Conservation (phyloP, 2,888 invertebrate genomes). For the Drosophila pseudotalamancana region DNA sequence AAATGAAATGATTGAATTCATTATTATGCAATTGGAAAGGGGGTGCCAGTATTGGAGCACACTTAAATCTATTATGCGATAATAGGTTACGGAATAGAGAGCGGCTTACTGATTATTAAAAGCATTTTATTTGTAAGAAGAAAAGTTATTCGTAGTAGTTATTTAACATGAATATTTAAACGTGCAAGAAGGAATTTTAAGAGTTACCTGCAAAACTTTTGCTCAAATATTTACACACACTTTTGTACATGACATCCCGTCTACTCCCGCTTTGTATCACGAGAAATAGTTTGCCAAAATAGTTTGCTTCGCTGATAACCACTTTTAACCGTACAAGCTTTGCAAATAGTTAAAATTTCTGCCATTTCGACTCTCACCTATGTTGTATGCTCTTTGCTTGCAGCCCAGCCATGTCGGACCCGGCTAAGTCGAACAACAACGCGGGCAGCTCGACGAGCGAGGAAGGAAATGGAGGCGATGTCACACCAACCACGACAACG, state of each 20-base stretch:
- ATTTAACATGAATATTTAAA: too few species aligned
- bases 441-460: constrained; percentile 35
- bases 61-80: neutral
- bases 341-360: neutral
- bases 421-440: constrained; percentile 67
- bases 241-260: neutral
- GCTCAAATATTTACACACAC: neutral
- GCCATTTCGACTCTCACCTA: neutral
- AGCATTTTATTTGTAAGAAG: too few species aligned
- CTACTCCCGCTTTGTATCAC: neutral
- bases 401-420: constrained; percentile 58
- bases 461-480: constrained; percentile 17
- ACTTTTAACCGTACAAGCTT: neutral
- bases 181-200: too few species aligned
- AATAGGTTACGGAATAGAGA: neutral
- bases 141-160: too few species aligned
- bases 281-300: neutral
- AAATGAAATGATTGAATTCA: too few species aligned
- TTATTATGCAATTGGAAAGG: neutral
- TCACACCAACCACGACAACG: constrained; percentile 36
- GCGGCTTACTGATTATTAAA: neutral
- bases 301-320: too few species aligned
- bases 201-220: neutral
- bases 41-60: neutral
- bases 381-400: neutral